Evolutionary conservation across 1,140 invertebrate species (phyloP).

Genomic region (Bacillus rossius): DNA sequence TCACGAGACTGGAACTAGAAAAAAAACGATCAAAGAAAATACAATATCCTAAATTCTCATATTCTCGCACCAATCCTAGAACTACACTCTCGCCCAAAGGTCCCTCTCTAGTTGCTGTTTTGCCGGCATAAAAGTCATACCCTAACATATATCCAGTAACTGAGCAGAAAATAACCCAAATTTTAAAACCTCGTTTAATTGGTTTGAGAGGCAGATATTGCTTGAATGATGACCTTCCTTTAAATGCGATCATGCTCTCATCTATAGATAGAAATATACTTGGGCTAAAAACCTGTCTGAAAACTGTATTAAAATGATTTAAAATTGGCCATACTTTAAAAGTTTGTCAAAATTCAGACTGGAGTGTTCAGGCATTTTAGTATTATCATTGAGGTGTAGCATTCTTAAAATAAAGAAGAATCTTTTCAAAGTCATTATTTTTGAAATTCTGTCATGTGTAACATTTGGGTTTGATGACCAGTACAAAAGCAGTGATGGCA

Average conservation of each 20-base stretch:
- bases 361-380: constrained; percentile 9
- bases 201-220: constrained; percentile 38
- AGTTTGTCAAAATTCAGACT: constrained; percentile 14
- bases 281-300: constrained; percentile 7
- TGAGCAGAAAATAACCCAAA: constrained; percentile 21
- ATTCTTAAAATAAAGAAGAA: constrained; percentile 19
- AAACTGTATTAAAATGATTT: constrained; percentile 10
- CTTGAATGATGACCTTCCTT: constrained; percentile 17
- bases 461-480: constrained; percentile 20
- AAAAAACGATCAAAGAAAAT: constrained; percentile 23
- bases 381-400: constrained; percentile 21
- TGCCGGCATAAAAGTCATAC: neutral
- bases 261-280: constrained; percentile 4
- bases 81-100: constrained; percentile 1
- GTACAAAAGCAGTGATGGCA: constrained; percentile 14
- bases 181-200: constrained; percentile 36
- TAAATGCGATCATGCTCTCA: neutral
- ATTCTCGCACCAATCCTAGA: constrained; percentile 1
- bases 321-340: constrained; percentile 12
- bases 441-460: constrained; percentile 12
- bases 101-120: neutral
- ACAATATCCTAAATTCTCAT: constrained; percentile 11
- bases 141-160: neutral
- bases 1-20: constrained; percentile 3
- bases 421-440: constrained; percentile 21